Conservation (phyloP, 2,113 vertebrate genomes). For the Tringa solitaria region DNA sequence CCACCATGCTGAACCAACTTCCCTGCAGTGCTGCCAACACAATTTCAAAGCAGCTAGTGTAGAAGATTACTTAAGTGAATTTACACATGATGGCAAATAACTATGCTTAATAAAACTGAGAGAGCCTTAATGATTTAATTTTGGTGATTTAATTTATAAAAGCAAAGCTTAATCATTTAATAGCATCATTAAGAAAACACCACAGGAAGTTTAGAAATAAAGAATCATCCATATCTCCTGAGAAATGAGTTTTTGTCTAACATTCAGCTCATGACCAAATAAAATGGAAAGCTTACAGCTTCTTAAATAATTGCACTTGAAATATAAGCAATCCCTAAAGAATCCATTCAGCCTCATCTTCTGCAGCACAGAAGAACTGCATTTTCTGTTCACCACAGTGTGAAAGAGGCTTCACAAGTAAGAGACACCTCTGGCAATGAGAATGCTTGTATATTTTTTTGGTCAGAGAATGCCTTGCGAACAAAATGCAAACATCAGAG, state of each 20-base stretch:
- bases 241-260: conserved; percentile 62
- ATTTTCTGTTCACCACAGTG: conserved; percentile 34
- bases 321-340: conserved; percentile 36
- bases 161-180: conserved; percentile 64
- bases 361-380: neutral
- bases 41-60: conserved; percentile 25
- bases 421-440: neutral
- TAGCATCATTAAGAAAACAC: conserved; percentile 62
- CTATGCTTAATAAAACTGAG: conserved; percentile 55
- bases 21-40: neutral
- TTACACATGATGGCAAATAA: conserved; percentile 65
- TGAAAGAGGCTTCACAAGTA: conserved; percentile 17
- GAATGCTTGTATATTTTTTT: neutral
- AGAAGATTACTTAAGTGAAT: conserved; percentile 64
- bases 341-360: conserved; percentile 6
- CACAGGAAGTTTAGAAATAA: conserved; percentile 62
- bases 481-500: neutral
- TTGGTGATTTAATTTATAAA: conserved; percentile 68
- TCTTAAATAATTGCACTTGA: conserved; percentile 55
- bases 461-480: neutral
- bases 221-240: conserved; percentile 42
- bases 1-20: conserved; percentile 20
- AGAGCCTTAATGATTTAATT: conserved; percentile 40
- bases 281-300: conserved; percentile 57
- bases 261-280: conserved; percentile 28